Evolutionary conservation across 2,797 vertebrate genomes (phyloP).

Genomic region (Columba guinea): DNA sequence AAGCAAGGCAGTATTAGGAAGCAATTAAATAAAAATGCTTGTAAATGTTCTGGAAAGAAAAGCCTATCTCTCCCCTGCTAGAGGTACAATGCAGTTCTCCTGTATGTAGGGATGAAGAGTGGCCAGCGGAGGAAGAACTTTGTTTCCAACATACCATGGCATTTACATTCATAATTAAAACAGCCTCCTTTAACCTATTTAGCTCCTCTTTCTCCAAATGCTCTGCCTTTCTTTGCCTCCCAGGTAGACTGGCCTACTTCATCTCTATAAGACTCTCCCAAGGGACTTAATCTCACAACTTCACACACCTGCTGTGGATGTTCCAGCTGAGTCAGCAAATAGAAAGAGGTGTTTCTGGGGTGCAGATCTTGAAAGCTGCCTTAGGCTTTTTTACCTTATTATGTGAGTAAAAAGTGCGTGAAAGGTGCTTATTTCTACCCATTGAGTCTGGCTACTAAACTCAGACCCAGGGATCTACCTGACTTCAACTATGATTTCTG

Average conservation of each 20-base stretch:
- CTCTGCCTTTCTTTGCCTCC: neutral
- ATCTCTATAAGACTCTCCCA: neutral
- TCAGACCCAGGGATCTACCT: neutral
- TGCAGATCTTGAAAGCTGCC: neutral
- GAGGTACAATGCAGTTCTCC: neutral
- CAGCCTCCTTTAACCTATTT: neutral
- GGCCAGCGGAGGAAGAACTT: neutral
- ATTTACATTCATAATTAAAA: slow-evolving; percentile 20
- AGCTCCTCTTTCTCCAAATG: slow-evolving; percentile 7
- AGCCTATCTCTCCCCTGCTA: neutral
- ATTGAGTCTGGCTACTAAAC: neutral
- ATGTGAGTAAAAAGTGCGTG: neutral
- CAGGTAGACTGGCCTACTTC: neutral
- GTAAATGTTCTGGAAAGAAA: neutral
- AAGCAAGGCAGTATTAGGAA: neutral
- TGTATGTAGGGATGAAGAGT: neutral
- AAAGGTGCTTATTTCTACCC: neutral
- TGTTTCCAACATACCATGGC: neutral
- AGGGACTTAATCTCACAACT: neutral
- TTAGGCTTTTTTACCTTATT: neutral
- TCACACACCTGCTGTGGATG: neutral
- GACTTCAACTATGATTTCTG: neutral
- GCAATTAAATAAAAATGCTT: neutral
- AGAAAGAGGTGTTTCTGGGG: neutral
- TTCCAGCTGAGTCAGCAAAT: neutral